These are phyloP conservation scores for Hemitrygon akajei DNA, from an alignment of 2,797 vertebrate genomes.

Conservation along the genomic window DNA sequence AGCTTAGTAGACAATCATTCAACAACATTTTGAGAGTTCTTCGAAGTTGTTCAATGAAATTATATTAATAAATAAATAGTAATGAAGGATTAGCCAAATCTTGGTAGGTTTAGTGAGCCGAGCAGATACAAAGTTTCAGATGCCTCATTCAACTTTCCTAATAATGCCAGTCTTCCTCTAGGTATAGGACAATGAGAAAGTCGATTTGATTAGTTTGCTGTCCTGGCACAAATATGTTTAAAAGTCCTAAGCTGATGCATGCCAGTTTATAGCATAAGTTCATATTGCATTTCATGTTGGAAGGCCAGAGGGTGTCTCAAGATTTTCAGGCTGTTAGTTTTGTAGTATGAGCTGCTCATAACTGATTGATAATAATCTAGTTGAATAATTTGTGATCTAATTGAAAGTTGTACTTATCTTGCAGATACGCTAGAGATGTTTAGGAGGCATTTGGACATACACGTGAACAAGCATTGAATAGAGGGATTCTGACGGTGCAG, in stretches of 20 bases:
- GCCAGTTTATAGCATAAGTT: not conserved
- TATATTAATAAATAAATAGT: not conserved
- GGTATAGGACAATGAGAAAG: not conserved
- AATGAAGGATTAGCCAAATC: not conserved
- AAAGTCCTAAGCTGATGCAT: too few relatives aligned
- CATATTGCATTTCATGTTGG: not conserved
- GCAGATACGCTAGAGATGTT: too few relatives aligned
- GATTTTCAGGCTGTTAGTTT: conserved; percentile 2
- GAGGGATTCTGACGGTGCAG: too few relatives aligned
- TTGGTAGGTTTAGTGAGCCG: not conserved
- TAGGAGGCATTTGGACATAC: too few relatives aligned
- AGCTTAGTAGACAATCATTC: not conserved
- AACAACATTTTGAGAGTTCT: not conserved
- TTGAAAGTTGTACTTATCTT: too few relatives aligned
- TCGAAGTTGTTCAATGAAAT: not conserved
- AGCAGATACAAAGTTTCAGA: not conserved
- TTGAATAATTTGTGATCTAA: not conserved
- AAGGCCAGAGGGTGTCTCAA: not conserved
- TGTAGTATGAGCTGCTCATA: not conserved
- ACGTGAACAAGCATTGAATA: too few relatives aligned
- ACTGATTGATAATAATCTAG: not conserved
- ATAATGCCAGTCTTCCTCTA: not conserved
- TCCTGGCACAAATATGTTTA: not conserved
- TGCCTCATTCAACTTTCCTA: not conserved
- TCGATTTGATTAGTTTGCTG: not conserved